Evolutionary conservation across 2,888 invertebrate genomes (phyloP).

Genomic region (Dolomedes plantarius): DNA sequence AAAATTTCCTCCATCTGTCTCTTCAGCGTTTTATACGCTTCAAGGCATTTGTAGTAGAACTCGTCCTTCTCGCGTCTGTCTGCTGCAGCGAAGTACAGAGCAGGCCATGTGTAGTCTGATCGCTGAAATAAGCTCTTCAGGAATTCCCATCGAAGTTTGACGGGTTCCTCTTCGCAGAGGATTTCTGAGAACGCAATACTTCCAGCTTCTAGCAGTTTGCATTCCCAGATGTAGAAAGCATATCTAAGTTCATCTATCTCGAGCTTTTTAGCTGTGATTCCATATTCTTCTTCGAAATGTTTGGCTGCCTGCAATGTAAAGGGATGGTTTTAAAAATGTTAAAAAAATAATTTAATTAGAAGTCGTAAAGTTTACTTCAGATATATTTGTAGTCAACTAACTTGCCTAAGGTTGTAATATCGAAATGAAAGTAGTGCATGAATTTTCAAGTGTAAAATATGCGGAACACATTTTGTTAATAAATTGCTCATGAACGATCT

Average conservation of each 20-base stretch:
- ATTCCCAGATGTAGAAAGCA: conserved; percentile 50
- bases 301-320: conserved; percentile 24
- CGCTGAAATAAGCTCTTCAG: conserved; percentile 38
- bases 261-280: conserved; percentile 11
- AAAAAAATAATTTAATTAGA: no score
- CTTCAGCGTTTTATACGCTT: conserved; percentile 22
- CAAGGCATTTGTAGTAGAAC: conserved; percentile 33
- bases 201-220: conserved; percentile 29
- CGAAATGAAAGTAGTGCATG: no score
- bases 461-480: no score
- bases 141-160: conserved; percentile 32
- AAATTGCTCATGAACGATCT: no score
- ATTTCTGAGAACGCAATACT: neutral
- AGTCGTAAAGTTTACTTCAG: no score
- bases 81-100: conserved; percentile 32
- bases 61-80: conserved; percentile 8
- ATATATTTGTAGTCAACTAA: no score
- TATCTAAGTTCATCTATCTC: conserved; percentile 22
- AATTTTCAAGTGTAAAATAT: no score
- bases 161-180: neutral
- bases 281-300: conserved; percentile 75
- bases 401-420: no score
- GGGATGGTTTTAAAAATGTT: no score
- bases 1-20: conserved; percentile 81
- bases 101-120: conserved; percentile 47